Conservation (phyloP, 2,888 invertebrate species). For the Hypolimnas misippus region DNA sequence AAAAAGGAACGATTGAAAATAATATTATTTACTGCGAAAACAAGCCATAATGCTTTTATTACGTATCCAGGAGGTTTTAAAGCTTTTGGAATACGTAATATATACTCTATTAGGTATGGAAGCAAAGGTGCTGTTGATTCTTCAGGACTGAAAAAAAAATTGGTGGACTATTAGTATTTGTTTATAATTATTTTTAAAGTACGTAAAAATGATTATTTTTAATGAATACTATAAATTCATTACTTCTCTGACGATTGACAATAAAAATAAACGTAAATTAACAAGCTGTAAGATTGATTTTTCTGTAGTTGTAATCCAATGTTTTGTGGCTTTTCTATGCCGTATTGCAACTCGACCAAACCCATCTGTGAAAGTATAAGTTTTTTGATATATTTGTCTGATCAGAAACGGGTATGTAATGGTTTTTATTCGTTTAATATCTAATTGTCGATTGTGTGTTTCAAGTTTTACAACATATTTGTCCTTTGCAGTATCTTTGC, state of each 20-base stretch:
- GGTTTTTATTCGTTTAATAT: too few relatives aligned
- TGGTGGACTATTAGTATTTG: neutral
- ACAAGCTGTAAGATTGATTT: slow-evolving; percentile 66
- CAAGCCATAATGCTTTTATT: slow-evolving; percentile 76
- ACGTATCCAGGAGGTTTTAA: slow-evolving; percentile 69
- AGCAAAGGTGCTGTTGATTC: slow-evolving; percentile 67
- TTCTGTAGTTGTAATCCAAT: slow-evolving; percentile 67
- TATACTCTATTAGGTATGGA: slow-evolving; percentile 67
- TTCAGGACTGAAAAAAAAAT: slow-evolving; percentile 61
- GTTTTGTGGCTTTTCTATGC: slow-evolving; percentile 65
- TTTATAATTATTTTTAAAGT: neutral
- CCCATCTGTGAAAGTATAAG: slow-evolving; percentile 69
- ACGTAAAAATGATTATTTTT: neutral
- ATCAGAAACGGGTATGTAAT: too few relatives aligned
- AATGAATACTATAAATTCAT: slow-evolving; percentile 4
- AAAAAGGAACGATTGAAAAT: slow-evolving; percentile 7
- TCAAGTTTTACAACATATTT: too few relatives aligned
- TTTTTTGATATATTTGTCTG: too few relatives aligned
- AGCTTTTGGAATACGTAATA: slow-evolving; percentile 58
- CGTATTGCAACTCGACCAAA: slow-evolving; percentile 67
- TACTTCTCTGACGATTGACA: slow-evolving; percentile 78
- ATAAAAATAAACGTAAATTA: slow-evolving; percentile 76
- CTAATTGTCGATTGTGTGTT: too few relatives aligned
- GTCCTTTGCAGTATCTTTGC: too few relatives aligned
- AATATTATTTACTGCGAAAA: slow-evolving; percentile 69